Conservation (phyloP, 2,797 vertebrate species). For the Hydrocynus forskahlii region DNA sequence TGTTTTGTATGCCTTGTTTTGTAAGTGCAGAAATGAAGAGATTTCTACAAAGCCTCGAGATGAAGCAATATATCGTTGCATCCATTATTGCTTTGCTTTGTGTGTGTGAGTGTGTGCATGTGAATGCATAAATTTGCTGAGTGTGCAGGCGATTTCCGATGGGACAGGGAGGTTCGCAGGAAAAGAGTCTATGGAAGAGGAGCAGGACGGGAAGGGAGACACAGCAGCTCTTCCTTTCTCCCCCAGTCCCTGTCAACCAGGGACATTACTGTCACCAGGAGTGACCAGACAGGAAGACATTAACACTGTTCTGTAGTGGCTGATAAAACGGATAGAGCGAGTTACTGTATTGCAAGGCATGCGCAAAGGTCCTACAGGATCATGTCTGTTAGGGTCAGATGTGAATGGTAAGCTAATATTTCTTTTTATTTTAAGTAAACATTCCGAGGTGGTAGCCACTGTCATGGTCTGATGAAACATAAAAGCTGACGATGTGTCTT, state of each 20-base stretch:
- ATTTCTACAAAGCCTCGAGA: too few relatives aligned
- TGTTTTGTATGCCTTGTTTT: too few relatives aligned
- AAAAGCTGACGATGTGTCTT: not conserved
- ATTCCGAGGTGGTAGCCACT: not conserved
- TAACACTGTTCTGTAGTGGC: slow-evolving; percentile 11
- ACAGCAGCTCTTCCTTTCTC: slow-evolving; percentile 53
- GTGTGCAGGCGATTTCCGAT: slow-evolving; percentile 40
- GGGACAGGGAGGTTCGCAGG: slow-evolving; percentile 37
- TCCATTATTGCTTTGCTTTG: not conserved
- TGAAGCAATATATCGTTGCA: too few relatives aligned
- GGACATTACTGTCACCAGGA: slow-evolving; percentile 53
- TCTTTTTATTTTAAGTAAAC: not conserved
- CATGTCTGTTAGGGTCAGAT: too few relatives aligned
- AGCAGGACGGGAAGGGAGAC: slow-evolving; percentile 50
- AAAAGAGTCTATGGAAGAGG: slow-evolving; percentile 38
- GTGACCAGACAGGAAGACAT: slow-evolving; percentile 55
- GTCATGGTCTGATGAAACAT: not conserved
- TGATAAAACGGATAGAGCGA: slow-evolving; percentile 31
- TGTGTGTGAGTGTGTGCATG: not conserved
- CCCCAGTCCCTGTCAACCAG: slow-evolving; percentile 21
- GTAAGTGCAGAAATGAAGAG: too few relatives aligned
- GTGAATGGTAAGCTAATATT: too few relatives aligned
- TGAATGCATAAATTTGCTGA: slow-evolving; percentile 40
- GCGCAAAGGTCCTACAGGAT: not conserved
- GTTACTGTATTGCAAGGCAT: not conserved